Conservation (phyloP, 2,888 invertebrate species). For the Habrosyne pyritoides region DNA sequence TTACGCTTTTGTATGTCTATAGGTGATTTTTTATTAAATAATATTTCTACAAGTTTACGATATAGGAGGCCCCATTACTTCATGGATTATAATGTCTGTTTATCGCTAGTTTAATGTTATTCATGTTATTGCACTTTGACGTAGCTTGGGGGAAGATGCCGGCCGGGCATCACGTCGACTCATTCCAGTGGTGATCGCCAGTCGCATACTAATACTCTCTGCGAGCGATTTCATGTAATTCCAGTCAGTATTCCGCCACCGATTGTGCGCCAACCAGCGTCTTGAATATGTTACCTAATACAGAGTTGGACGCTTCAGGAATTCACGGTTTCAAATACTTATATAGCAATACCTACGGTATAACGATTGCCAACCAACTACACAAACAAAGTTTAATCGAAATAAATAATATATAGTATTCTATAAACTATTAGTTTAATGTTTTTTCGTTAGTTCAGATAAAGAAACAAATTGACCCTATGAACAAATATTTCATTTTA, state of each 20-base stretch:
- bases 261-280: slow-evolving; percentile 67
- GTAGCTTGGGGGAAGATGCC: slow-evolving; percentile 55
- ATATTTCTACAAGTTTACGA: too few relatives aligned
- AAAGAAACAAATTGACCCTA: too few relatives aligned
- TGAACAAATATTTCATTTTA: neutral
- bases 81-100: neutral
- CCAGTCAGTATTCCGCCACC: slow-evolving; percentile 63
- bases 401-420: too few relatives aligned
- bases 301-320: slow-evolving; percentile 38
- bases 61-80: too few relatives aligned
- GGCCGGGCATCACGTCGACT: slow-evolving; percentile 70
- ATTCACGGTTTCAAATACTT: slow-evolving; percentile 30
- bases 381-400: neutral
- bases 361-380: slow-evolving; percentile 8
- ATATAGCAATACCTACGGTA: slow-evolving; percentile 16
- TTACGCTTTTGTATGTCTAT: neutral
- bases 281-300: slow-evolving; percentile 74
- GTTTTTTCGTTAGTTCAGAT: too few relatives aligned
- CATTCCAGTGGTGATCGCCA: slow-evolving; percentile 75
- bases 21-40: too few relatives aligned
- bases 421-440: too few relatives aligned
- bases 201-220: slow-evolving; percentile 77
- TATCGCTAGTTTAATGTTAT: slow-evolving; percentile 49
- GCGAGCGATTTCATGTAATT: slow-evolving; percentile 75
- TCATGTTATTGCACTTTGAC: slow-evolving; percentile 71